Evolutionary conservation across 2,888 invertebrate species (phyloP).

Genomic region (Nemoura dubitans): DNA sequence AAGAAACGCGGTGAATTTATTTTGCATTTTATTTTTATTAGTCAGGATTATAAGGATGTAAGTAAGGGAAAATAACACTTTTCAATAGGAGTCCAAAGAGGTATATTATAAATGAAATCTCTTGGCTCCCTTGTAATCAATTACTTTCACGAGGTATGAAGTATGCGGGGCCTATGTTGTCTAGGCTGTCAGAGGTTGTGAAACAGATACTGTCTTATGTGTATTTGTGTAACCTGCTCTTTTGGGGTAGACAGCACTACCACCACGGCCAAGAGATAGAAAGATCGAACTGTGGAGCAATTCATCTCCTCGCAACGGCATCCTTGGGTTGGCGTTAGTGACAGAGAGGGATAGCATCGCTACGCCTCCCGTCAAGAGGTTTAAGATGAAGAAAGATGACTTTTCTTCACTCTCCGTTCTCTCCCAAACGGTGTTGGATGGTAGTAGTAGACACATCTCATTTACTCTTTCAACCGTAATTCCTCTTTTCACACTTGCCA

Average conservation of each 20-base stretch:
- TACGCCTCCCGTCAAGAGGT: conserved; percentile 40
- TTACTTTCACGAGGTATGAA: background rate
- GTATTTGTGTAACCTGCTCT: conserved; percentile 39
- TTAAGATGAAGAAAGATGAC: conserved; percentile 42
- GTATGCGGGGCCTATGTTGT: conserved; percentile 23
- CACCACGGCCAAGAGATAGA: conserved; percentile 22
- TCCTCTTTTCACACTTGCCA: conserved; percentile 62
- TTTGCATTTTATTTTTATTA: background rate
- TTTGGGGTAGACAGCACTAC: conserved; percentile 21
- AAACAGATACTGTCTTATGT: conserved; percentile 33
- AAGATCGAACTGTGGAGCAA: conserved; percentile 37
- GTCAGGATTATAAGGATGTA: background rate
- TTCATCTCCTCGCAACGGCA: conserved; percentile 26
- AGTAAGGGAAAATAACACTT: background rate
- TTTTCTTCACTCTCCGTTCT: conserved; percentile 25
- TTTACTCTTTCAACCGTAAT: conserved; percentile 65
- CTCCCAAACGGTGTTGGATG: conserved; percentile 24
- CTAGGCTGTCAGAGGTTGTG: conserved; percentile 27
- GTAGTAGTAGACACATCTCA: conserved; percentile 63
- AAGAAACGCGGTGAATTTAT: background rate
- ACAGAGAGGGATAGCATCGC: conserved; percentile 44
- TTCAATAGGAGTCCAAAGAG: background rate
- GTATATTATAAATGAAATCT: conserved; percentile 22
- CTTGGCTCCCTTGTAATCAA: conserved; percentile 17
- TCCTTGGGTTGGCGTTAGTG: conserved; percentile 18